These are phyloP conservation scores for Aphaenogaster ashmeadi DNA, from an alignment of 1,140 invertebrate genomes.

Conservation along the genomic window DNA sequence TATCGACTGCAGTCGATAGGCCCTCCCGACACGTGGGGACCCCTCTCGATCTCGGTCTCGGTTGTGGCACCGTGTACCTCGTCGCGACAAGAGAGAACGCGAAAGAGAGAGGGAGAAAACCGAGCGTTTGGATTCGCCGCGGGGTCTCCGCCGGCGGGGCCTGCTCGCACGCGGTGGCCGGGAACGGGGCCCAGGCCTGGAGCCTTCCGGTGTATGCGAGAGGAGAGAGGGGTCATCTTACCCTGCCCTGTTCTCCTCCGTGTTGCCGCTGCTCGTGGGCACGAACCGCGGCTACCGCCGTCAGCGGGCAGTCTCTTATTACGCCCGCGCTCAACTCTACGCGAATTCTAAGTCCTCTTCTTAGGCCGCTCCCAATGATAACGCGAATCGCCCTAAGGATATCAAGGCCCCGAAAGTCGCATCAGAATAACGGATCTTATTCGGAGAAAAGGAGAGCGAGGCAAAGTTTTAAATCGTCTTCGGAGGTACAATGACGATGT, in stretches of 20 bases:
- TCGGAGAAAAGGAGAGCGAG: background rate
- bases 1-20: slow-evolving; percentile 64
- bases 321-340: slow-evolving; percentile 80
- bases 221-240: slow-evolving; percentile 73
- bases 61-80: slow-evolving; percentile 12
- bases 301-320: slow-evolving; percentile 80
- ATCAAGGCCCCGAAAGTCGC: background rate
- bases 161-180: slow-evolving; percentile 32
- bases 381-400: slow-evolving; percentile 3
- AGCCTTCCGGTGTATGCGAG: slow-evolving; percentile 34
- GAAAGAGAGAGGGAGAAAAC: slow-evolving; percentile 52
- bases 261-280: slow-evolving; percentile 74
- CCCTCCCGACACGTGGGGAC: slow-evolving; percentile 65
- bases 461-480: slow-evolving; percentile 6
- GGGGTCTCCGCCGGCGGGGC: slow-evolving; percentile 54
- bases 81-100: slow-evolving; percentile 56
- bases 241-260: slow-evolving; percentile 64
- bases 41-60: slow-evolving; percentile 61
- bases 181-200: slow-evolving; percentile 13
- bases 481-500: slow-evolving; percentile 11
- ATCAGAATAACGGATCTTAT: background rate
- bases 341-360: slow-evolving; percentile 77
- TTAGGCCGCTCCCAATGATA: slow-evolving; percentile 57
- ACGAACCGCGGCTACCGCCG: slow-evolving; percentile 77
- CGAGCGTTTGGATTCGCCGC: slow-evolving; percentile 66